Percentiles rank a stretch among this genome's conserved stretches.
phyloP scores from a whole-genome alignment of 2,113 vertebrate species.

The Tetrao urogallus region DNA sequence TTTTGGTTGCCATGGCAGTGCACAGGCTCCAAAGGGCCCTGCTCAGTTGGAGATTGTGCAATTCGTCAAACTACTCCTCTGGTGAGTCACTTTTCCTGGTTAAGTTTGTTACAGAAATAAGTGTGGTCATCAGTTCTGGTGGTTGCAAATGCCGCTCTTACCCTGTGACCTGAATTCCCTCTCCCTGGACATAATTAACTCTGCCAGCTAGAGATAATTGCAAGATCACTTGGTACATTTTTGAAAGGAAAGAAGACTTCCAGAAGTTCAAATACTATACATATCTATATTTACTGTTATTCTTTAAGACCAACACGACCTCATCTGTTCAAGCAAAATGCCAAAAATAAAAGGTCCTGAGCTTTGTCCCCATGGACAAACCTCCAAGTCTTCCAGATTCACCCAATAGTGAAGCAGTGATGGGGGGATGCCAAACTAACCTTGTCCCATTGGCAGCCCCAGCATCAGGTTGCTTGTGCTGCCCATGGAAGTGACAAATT shows the following conservation, averaged over 20 bases:
- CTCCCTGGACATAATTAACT: constrained; percentile 59
- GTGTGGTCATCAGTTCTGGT: constrained; percentile 54
- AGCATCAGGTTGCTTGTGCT: not conserved
- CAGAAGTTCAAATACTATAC: not conserved
- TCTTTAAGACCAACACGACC: not conserved
- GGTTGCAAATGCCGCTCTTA: constrained; percentile 23
- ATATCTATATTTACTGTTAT: not conserved
- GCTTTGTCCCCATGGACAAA: not conserved
- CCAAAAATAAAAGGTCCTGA: not conserved
- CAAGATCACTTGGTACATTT: not conserved
- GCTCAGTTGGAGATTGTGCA: constrained; percentile 39
- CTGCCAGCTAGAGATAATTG: constrained; percentile 44
- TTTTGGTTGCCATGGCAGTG: constrained; percentile 66
- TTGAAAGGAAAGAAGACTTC: not conserved
- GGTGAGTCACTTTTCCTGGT: constrained; percentile 54
- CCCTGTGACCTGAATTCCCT: constrained; percentile 31
- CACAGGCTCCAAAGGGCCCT: constrained; percentile 2
- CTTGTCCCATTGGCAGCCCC: not conserved
- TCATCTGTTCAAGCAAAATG: not conserved
- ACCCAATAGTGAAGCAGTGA: not conserved
- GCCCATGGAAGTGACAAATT: not conserved
- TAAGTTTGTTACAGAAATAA: constrained; percentile 27
- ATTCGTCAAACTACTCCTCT: constrained; percentile 55
- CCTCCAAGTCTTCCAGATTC: fast-evolving
- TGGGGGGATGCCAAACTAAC: not conserved